These are phyloP conservation scores for Esperia sulphurella DNA, from an alignment of 2,888 invertebrate species.

Conservation along the genomic window DNA sequence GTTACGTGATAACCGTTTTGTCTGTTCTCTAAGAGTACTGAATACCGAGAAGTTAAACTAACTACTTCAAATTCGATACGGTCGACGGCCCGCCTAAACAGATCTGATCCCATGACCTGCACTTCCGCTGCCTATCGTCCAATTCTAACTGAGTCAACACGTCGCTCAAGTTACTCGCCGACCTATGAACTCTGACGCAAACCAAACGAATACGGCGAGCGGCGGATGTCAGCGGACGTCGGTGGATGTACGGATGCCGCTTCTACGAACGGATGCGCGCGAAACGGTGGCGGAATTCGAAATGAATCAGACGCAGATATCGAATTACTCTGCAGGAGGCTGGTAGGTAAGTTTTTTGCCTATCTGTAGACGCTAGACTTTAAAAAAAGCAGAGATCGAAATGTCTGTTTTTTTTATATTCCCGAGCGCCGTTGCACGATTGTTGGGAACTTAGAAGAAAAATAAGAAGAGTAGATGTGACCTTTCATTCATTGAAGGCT, in stretches of 20 bases:
- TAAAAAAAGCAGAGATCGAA: too few species aligned
- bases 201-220: constrained; percentile 8
- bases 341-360: background rate
- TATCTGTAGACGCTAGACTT: too few species aligned
- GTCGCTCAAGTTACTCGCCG: constrained; percentile 3
- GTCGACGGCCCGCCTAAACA: constrained; percentile 18
- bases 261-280: constrained; percentile 31
- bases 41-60: too few species aligned
- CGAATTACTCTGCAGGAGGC: background rate
- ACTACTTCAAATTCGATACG: constrained; percentile 1
- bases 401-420: too few species aligned
- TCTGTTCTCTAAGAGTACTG: too few species aligned
- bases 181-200: constrained; percentile 29
- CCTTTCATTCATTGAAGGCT: too few species aligned
- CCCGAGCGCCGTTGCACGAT: too few species aligned
- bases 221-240: constrained; percentile 3
- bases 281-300: constrained; percentile 8
- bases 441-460: too few species aligned
- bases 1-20: too few species aligned
- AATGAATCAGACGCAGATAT: constrained; percentile 8
- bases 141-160: too few species aligned
- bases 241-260: constrained; percentile 13
- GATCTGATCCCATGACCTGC: constrained; percentile 49
- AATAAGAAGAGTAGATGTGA: too few species aligned
- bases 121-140: constrained; percentile 37